Percentiles rank a stretch among this genome's conserved stretches.
Evolutionary conservation across 1,140 invertebrate species (phyloP).

Genomic region (Mercenaria mercenaria): DNA sequence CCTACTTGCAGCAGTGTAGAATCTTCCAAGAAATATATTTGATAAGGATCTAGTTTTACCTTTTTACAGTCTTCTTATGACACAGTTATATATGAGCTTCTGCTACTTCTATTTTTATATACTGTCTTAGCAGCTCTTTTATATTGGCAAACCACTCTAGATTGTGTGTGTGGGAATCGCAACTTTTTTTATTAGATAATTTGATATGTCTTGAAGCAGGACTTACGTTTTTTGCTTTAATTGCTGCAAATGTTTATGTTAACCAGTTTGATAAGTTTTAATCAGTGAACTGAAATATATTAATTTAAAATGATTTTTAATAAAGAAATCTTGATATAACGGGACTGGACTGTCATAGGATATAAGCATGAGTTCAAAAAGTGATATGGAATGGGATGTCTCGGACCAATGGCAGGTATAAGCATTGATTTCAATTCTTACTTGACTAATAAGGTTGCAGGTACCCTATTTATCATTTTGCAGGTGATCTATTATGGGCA

Average conservation of each 20-base stretch:
- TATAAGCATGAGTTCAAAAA: no score
- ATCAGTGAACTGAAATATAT: no score
- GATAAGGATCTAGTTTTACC: constrained; percentile 39
- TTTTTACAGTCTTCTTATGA: constrained; percentile 39
- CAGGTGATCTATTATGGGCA: no score
- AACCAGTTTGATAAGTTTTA: no score
- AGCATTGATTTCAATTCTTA: no score
- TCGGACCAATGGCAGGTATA: constrained; percentile 50
- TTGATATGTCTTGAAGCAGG: not conserved
- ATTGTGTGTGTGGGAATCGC: not conserved
- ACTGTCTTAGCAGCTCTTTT: not conserved
- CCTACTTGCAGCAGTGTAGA: not conserved
- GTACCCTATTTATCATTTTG: no score
- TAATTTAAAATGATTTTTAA: no score
- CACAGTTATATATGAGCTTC: constrained; percentile 3
- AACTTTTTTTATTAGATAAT: not conserved
- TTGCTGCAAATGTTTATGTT: not conserved
- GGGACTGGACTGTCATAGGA: no score
- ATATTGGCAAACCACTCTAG: constrained; percentile 16
- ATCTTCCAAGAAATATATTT: constrained; percentile 16
- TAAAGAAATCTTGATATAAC: no score
- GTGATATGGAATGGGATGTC: constrained; percentile 49
- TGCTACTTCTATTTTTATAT: not conserved
- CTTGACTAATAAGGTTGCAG: no score
- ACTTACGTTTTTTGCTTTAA: not conserved